Conservation (phyloP, 2,888 invertebrate species). For the Latrodectus elegans region DNA sequence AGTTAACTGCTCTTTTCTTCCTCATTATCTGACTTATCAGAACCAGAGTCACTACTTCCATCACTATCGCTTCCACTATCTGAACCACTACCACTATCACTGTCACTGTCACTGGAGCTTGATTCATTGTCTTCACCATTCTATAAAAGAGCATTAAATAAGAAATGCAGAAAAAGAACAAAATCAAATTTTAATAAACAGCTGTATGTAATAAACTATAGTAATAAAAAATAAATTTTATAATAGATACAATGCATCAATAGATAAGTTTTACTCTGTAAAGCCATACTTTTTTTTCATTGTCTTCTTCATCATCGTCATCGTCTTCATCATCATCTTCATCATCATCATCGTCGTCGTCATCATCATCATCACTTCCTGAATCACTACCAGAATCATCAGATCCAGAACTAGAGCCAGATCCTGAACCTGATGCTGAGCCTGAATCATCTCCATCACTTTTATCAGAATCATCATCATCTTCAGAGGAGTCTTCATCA, state of each 20-base stretch:
- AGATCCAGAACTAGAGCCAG: conserved; percentile 68
- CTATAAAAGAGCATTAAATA: conserved; percentile 14
- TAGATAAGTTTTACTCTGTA: too few relatives aligned
- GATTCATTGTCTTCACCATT: conserved; percentile 67
- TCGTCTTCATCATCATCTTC: conserved; percentile 68
- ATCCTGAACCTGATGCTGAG: conserved; percentile 63
- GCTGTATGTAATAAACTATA: too few relatives aligned
- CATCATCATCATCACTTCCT: conserved; percentile 68
- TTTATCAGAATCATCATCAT: conserved; percentile 68
- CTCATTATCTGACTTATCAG: conserved; percentile 69
- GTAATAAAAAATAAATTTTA: too few relatives aligned
- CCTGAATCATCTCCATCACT: conserved; percentile 63
- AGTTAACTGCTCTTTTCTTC: conserved; percentile 63
- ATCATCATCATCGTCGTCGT: conserved; percentile 64
- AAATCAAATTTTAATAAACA: neutral
- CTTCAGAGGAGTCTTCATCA: conserved; percentile 68
- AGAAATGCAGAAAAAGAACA: neutral
- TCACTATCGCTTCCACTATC: conserved; percentile 69
- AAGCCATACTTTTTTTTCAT: conserved; percentile 66
- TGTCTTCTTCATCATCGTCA: conserved; percentile 62
- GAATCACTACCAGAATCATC: conserved; percentile 69
- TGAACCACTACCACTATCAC: conserved; percentile 68
- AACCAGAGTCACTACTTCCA: conserved; percentile 69
- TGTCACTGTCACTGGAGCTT: conserved; percentile 67
- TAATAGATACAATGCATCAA: too few relatives aligned